These are phyloP conservation scores for Germaria angustata DNA, from an alignment of 2,888 invertebrate species.

Conservation along the genomic window DNA sequence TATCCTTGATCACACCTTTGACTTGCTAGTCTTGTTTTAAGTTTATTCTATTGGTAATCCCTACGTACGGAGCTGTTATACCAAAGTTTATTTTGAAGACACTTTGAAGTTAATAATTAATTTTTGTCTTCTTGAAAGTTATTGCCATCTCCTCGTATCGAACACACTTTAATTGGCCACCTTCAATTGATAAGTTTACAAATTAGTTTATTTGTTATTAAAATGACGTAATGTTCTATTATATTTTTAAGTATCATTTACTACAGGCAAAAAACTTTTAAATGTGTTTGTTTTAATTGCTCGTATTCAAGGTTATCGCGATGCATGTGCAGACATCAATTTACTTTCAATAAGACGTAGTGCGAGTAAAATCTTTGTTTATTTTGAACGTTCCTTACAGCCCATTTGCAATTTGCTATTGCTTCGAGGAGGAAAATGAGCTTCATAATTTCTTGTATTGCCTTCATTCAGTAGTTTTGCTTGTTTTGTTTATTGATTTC, in stretches of 20 bases:
- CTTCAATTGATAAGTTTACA: not conserved
- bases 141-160: not conserved
- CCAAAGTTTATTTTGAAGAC: too few relatives aligned
- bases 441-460: constrained; percentile 5
- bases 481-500: constrained; percentile 31
- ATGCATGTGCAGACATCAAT: constrained; percentile 21
- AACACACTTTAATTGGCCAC: not conserved
- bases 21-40: too few relatives aligned
- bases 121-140: not conserved
- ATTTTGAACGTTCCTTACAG: not conserved
- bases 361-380: constrained; percentile 19
- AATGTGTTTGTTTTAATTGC: not conserved
- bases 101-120: too few relatives aligned
- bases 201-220: constrained; percentile 29
- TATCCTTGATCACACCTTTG: too few relatives aligned
- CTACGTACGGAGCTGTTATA: too few relatives aligned
- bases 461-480: constrained; percentile 25
- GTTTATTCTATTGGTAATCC: too few relatives aligned
- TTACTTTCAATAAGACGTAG: constrained; percentile 25
- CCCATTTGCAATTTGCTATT: not conserved
- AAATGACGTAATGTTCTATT: constrained; percentile 31
- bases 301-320: not conserved
- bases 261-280: not conserved
- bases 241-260: constrained; percentile 9
- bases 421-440: not conserved